Evolutionary conservation across 1,140 invertebrate species (phyloP).

Genomic region (Gonioctena quinquepunctata): DNA sequence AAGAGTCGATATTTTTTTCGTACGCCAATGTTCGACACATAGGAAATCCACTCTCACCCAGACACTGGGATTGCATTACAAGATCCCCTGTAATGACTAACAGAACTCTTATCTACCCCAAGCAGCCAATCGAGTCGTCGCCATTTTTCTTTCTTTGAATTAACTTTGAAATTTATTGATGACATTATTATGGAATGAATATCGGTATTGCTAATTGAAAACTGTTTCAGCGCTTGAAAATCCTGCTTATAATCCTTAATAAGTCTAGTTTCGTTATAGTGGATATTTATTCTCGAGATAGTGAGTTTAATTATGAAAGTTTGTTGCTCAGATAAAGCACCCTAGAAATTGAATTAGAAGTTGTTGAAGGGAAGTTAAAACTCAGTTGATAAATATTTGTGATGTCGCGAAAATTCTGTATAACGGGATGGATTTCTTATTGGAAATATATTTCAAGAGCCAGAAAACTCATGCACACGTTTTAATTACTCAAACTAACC

Average conservation of each 20-base stretch:
- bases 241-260: neutral
- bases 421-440: no score
- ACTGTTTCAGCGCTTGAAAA: neutral
- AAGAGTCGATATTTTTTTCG: no score
- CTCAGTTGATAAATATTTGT: no score
- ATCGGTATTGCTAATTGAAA: conserved; percentile 9
- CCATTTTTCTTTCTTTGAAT: conserved; percentile 10
- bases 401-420: no score
- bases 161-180: conserved; percentile 19
- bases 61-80: neutral
- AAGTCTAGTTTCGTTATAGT: neutral
- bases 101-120: conserved; percentile 13
- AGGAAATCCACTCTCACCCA: neutral
- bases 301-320: neutral
- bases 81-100: conserved; percentile 14
- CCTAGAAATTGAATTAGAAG: no score
- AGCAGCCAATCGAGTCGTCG: conserved; percentile 14
- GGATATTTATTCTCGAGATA: neutral
- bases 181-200: neutral
- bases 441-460: no score
- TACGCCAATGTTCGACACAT: neutral
- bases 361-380: no score
- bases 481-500: no score
- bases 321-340: neutral
- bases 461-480: no score